Percentiles rank a stretch among this genome's conserved stretches.
Evolutionary conservation across 2,888 invertebrate genomes (phyloP).

Genomic region (Fragum whitleyi): DNA sequence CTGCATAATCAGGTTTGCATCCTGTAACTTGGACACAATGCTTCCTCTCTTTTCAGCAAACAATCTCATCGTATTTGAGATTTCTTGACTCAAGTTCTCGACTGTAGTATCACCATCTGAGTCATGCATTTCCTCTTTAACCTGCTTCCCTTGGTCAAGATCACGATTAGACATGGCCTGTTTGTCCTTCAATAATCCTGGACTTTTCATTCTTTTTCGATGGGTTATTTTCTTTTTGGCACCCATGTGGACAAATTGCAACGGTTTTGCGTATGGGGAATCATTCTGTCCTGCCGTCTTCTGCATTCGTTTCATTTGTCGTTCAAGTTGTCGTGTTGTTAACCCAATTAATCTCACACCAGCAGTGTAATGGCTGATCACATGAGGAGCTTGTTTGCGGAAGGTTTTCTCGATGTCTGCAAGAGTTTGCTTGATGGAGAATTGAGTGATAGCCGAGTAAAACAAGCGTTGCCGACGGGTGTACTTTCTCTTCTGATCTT

Average conservation of each 20-base stretch:
- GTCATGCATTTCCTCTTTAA: background rate
- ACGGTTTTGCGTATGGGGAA: constrained; percentile 77
- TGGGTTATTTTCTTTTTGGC: constrained; percentile 34
- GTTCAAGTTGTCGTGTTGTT: constrained; percentile 72
- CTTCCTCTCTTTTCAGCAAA: constrained; percentile 55
- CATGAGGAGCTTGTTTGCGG: constrained; percentile 69
- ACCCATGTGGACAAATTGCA: constrained; percentile 67
- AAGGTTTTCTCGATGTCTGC: constrained; percentile 67
- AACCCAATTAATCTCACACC: constrained; percentile 76
- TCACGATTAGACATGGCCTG: background rate
- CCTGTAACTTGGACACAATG: constrained; percentile 60
- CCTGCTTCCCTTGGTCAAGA: background rate
- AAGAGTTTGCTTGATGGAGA: constrained; percentile 69
- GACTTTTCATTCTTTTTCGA: constrained; percentile 29
- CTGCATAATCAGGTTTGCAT: constrained; percentile 58
- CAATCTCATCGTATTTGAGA: constrained; percentile 57
- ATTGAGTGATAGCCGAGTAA: constrained; percentile 74
- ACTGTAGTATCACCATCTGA: constrained; percentile 15
- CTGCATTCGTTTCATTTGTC: constrained; percentile 71
- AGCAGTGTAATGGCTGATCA: constrained; percentile 77
- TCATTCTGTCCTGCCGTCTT: constrained; percentile 66
- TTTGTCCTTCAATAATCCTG: background rate
- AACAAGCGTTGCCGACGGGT: constrained; percentile 70
- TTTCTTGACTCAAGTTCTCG: constrained; percentile 48
- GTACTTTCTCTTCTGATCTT: constrained; percentile 54